Evolutionary conservation across 2,888 invertebrate species (phyloP), one percentile per base, ranked within the genome.

Genomic region (Torymus texanus): DNA sequence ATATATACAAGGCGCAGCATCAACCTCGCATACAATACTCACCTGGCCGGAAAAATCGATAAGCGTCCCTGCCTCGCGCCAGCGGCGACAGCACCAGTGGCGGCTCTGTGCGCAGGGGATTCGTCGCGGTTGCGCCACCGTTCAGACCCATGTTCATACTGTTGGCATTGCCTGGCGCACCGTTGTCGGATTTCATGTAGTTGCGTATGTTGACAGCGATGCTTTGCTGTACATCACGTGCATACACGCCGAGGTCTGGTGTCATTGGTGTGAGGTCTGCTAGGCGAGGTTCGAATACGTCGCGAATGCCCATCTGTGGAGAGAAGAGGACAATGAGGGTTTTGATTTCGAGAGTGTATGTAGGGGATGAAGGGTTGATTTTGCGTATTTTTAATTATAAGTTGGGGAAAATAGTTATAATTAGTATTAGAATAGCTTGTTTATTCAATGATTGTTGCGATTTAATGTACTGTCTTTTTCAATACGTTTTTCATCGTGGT

Each of bases 211-310:
- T 95, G 16, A 97, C 95, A 73, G 95, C 95, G 81, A 97, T 95
- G 18, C 95, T 94, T 90, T 96, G 96, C 89, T 96, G 96, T 84
- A 96, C 94, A 89, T 96, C 96, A 76, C 95, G 94, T 55, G 95
- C 96, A 87, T 95, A 96, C 78, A 96, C 93, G 58, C 94, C 94
- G n/a, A 92, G 90, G 86, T 95, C 95, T 21, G 92, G 92, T 51
- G 96, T 96, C 96, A 96, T 95, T 78, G 94, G 94, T 18, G 94
- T 92, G 87, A 96, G 94, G 91, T 96, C 95, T 2, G 94, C 94
- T 81, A 94, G 93, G 79, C 94, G 92, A 2, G 96, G 96, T 89
- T 96, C 95, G 88, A 97, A 96, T 65, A 96, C 94, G 86, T 95
- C 94, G 83, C 93, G 91, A 82, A 96, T 93, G 58, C 96, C 95